Percentiles rank a stretch among this genome's conserved stretches.
phyloP scores from a whole-genome alignment of 2,797 vertebrate genomes.

The Ficedula albicollis region DNA sequence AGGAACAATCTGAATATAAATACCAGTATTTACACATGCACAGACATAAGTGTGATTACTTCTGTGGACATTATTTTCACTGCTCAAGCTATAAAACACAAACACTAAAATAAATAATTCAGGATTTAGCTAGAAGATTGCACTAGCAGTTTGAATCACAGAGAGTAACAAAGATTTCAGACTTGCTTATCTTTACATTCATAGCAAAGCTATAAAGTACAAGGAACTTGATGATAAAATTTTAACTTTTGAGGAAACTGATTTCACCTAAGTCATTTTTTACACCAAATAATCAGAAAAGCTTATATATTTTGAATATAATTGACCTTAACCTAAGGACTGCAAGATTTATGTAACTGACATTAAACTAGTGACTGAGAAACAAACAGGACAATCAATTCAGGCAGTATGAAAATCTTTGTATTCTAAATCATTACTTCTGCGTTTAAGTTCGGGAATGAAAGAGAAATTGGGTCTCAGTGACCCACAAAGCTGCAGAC shows the following conservation, averaged over 20 bases:
- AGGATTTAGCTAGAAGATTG: background rate
- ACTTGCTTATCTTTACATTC: background rate
- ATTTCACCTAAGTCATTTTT: background rate
- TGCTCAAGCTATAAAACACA: background rate
- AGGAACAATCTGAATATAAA: background rate
- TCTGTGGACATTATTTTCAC: background rate
- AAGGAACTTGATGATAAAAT: background rate
- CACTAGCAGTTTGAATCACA: background rate
- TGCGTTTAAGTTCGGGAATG: background rate
- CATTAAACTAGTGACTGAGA: background rate
- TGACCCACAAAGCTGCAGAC: background rate
- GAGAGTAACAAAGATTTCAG: background rate
- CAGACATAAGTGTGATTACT: background rate
- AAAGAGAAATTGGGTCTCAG: background rate
- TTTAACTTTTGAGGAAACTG: background rate
- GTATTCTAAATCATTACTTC: fast-evolving
- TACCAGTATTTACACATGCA: background rate
- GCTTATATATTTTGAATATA: background rate
- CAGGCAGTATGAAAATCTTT: background rate
- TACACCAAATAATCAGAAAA: background rate
- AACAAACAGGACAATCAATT: background rate
- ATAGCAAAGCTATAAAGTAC: background rate
- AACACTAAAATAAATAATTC: background rate
- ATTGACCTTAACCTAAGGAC: background rate
- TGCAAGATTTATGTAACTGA: background rate